These are phyloP conservation scores for Lethrus apterus DNA, from an alignment of 1,140 invertebrate species.

Conservation along the genomic window DNA sequence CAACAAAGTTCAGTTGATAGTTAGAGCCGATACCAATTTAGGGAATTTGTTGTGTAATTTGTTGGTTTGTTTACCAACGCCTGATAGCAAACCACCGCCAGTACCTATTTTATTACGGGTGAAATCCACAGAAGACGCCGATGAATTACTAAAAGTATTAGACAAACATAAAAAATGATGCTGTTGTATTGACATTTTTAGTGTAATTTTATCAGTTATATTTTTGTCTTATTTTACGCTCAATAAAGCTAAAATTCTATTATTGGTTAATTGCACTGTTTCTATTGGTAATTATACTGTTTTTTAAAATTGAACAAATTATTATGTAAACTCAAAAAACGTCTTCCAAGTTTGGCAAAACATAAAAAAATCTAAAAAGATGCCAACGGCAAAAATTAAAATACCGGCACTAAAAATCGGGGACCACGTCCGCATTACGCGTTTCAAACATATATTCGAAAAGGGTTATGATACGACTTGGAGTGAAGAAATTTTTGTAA, in stretches of 20 bases:
- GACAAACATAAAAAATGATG: constrained; percentile 62
- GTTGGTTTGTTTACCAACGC: constrained; percentile 71
- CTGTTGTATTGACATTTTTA: neutral
- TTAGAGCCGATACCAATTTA: constrained; percentile 79
- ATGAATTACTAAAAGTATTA: constrained; percentile 67
- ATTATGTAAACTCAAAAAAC: no score
- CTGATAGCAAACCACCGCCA: constrained; percentile 63
- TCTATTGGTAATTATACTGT: no score
- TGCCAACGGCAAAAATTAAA: no score
- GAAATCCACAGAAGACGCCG: constrained; percentile 80
- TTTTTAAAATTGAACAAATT: no score
- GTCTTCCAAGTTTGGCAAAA: no score
- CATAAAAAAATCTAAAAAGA: no score
- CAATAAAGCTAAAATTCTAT: constrained; percentile 10
- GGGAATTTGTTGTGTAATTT: constrained; percentile 86
- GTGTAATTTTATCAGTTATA: constrained; percentile 7
- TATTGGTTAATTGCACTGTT: no score
- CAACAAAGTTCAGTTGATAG: constrained; percentile 74
- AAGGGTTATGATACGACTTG: no score
- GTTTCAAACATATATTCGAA: no score
- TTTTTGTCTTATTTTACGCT: constrained; percentile 6
- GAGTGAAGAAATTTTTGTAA: no score
- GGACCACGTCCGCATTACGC: no score
- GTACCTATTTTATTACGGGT: constrained; percentile 76
- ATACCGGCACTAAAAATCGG: no score